Base-by-base conservation (phyloP, 2,888 invertebrate species). In the Diaprepes abbreviatus region DNA sequence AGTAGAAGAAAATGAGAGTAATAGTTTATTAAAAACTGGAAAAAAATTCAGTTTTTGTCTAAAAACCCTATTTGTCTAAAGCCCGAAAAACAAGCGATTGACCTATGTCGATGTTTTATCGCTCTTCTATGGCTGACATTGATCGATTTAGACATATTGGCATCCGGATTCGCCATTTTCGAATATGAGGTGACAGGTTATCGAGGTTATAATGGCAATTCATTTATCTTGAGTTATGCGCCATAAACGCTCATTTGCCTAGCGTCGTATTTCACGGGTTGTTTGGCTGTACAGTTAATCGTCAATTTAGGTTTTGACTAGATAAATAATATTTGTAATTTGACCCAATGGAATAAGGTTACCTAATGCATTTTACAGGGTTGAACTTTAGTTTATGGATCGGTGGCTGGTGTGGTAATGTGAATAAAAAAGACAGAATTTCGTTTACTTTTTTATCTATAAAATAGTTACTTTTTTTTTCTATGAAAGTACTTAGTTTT, bases 81-180 rank as follows among this genome's bases (percentile, higher is more conserved):
- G 24, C 28, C 21, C 4, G 7, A 12, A 48, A 48, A 48, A 24
- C 28, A 43, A 54, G 10, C 17, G 19, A 33, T 54, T 54, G 55
- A 36, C 55, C 55, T 9, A 21, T 36, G 17, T n/a, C 55, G 55
- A n/a, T 55, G 21, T 21, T 14, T 19, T 36, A 55, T 36, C 9
- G 36, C 24, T 17, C 12, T 55, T 55, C 36, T 19, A 21, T 38
- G 10, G 33, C 43, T n/a, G 40, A 43, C 40, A 4, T 43, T 43
- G 59, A 59, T 59, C 43, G 59, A 59, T 59, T 40, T 40, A 59
- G 59, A 59, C 59, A 59, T 59, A 59, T 59, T 24, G 59, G 28
- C 19, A 59, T 45, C 33, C 28, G 59, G 40, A 4, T n/a, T 21
- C 59, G 17, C 40, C 43, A 59, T 45, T 59, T 59, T 45, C 40